phyloP scores from a whole-genome alignment of 2,888 invertebrate genomes.

The Priocnemis perturbator region DNA sequence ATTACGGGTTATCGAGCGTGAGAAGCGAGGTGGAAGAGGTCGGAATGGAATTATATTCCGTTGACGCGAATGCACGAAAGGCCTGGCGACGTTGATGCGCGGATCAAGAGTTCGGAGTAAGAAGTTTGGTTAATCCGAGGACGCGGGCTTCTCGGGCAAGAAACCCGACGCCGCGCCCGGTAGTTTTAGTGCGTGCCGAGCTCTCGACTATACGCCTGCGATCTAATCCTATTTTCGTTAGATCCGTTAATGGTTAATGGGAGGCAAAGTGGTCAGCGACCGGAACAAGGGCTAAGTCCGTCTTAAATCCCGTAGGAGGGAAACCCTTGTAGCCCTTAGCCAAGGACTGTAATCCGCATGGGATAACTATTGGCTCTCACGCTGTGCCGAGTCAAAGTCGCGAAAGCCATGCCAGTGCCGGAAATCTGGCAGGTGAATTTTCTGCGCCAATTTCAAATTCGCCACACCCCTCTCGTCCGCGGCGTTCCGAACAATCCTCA shows the following conservation, averaged over 20 bases:
- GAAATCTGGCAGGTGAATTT: neutral
- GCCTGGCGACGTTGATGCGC: neutral
- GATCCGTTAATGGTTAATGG: slow-evolving; percentile 76
- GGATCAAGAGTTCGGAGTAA: slow-evolving; percentile 21
- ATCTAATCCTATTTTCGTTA: slow-evolving; percentile 74
- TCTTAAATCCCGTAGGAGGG: slow-evolving; percentile 73
- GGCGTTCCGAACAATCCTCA: too few relatives aligned
- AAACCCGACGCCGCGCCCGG: slow-evolving; percentile 49
- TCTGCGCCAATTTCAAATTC: neutral
- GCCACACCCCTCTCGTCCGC: slow-evolving; percentile 1
- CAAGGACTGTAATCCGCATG: slow-evolving; percentile 70
- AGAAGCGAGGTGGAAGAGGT: too few relatives aligned
- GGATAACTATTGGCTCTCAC: slow-evolving; percentile 68
- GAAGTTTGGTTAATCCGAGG: slow-evolving; percentile 45
- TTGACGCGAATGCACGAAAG: too few relatives aligned
- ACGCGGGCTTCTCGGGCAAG: slow-evolving; percentile 34
- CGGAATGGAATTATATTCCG: too few relatives aligned
- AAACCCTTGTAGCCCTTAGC: slow-evolving; percentile 64
- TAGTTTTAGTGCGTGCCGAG: slow-evolving; percentile 47
- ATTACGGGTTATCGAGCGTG: too few relatives aligned
- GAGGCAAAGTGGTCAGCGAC: slow-evolving; percentile 75
- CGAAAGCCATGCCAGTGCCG: neutral
- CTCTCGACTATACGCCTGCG: slow-evolving; percentile 33
- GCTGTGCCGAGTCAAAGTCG: slow-evolving; percentile 25
- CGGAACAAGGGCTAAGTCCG: slow-evolving; percentile 75